Percentiles rank a stretch among this genome's conserved stretches.
phyloP scores from a whole-genome alignment of 2,113 vertebrate species.

The Mus musculus region GRCm39 chr14:27476501-27477000 shows the following conservation, averaged over 20 bases:
- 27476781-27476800: background rate
- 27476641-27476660: background rate
- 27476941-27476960: background rate
- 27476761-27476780: background rate
- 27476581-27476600: constrained; percentile 50
- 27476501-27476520: constrained; percentile 59
- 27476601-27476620: constrained; percentile 51
- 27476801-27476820: constrained; percentile 4
- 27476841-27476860: constrained; percentile 32
- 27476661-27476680: background rate
- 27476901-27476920: background rate
- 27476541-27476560: constrained; percentile 69
- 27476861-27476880: background rate
- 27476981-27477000: background rate
- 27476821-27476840: background rate
- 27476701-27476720: background rate
- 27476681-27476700: background rate
- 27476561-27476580: background rate
- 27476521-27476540: constrained; percentile 67
- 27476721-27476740: constrained; percentile 3
- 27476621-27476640: background rate
- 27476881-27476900: background rate
- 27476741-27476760: background rate
- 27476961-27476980: background rate
- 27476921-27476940: background rate